A percentile compares a stretch with the other conserved stretches of the same genome.
Evolutionary conservation across 2,113 vertebrate genomes (phyloP).

Genomic region (Rhipidura dahli): DNA sequence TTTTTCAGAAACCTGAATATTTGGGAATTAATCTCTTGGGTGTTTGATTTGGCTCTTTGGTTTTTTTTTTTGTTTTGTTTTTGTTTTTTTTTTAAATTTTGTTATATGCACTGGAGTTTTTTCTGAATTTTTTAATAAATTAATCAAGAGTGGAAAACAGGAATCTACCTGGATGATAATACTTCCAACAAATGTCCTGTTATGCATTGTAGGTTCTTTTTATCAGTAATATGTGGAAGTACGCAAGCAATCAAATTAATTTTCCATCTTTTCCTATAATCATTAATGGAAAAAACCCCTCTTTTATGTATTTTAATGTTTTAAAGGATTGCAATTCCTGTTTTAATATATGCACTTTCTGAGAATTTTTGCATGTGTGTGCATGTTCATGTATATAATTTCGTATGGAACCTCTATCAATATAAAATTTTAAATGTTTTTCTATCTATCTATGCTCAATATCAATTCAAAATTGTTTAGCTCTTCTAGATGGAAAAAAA

Average conservation of each 20-base stretch:
- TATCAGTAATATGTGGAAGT: neutral
- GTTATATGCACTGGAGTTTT: fast-evolving
- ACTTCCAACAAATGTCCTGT: neutral
- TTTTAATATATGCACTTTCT: neutral
- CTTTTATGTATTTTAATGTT: neutral
- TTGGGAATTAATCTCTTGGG: neutral
- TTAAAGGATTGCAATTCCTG: neutral
- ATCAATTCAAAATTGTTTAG: neutral
- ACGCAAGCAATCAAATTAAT: neutral
- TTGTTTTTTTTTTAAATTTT: neutral
- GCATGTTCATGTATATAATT: neutral
- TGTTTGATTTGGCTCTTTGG: neutral
- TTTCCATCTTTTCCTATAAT: neutral
- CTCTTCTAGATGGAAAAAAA: neutral
- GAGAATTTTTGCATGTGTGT: fast-evolving
- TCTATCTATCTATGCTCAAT: neutral
- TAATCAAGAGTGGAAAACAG: neutral
- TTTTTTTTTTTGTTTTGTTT: neutral
- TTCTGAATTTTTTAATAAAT: neutral
- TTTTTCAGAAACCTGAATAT: neutral
- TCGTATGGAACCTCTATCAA: neutral
- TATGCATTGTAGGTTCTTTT: neutral
- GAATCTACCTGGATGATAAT: neutral
- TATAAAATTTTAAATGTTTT: neutral
- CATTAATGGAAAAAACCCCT: neutral